Base-by-base conservation (phyloP, 1,140 invertebrate species). In the Bombyx mori region DNA sequence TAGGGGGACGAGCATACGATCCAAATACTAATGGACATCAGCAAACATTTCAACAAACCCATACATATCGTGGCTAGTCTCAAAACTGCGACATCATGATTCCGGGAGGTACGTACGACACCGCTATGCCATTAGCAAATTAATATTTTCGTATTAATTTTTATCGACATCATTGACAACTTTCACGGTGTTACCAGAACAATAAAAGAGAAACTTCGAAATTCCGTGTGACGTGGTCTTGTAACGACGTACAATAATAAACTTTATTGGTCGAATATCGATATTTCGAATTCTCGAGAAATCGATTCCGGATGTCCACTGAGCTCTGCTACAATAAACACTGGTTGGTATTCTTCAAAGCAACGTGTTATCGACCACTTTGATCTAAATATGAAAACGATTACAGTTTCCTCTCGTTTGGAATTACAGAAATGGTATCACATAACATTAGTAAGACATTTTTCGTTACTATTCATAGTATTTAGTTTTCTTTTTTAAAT, bases 161-260 rank as follows among this genome's bases (percentile, higher is more conserved):
- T 54, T 52, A 50, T 56, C 58, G 50, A 44, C 60, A 54, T 50
- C 57, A 57, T 57, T 42, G 47, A 46, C 54, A 22, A 60, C 62
- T 64, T 64, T 63, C 62, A 54, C 62, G 49, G 18, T 45, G 57
- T 59, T 57, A 55, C 43, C 57, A 63, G 26, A 18, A 52, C 42
- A 58, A 58, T 65, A 65, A 61, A 65, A 59, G 54, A 57, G 57
- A 59, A 63, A 65, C 49, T 48, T 46, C 10, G n/a, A 42, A 35
- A 35, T 52, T 48, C 50, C 49, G 50, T 8, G 42, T 50, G 58
- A 46, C 53, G 44, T 60, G 60, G 61, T 45, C 52, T 56, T 61
- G 56, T 56, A 59, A 42, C 51, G 51, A 52, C 55, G 60, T 12
- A 35, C 54, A 43, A 53, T 42, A 10, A 45, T 7, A 26, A 4